A percentile compares a stretch with the other conserved stretches of the same genome.
These are phyloP conservation scores for Cataglyphis albicans DNA, from an alignment of 2,888 invertebrate species.

Conservation along the genomic window DNA sequence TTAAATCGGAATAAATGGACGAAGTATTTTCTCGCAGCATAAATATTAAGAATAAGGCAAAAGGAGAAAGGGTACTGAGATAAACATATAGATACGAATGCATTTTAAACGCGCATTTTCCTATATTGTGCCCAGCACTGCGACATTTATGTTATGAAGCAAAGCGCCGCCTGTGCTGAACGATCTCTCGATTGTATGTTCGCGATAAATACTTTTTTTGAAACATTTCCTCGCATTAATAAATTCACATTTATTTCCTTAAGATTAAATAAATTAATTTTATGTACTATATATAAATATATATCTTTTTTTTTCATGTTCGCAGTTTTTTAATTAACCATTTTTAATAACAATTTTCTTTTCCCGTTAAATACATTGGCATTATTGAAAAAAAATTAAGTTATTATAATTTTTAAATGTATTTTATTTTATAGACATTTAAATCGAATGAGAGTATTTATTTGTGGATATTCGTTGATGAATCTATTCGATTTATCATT, in stretches of 20 bases:
- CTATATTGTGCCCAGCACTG: slow-evolving; percentile 33
- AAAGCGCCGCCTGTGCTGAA: slow-evolving; percentile 27
- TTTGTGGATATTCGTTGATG: neutral
- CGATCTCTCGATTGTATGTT: slow-evolving; percentile 2
- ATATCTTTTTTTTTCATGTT: too few species aligned
- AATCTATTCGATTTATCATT: slow-evolving; percentile 15
- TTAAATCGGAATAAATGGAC: slow-evolving; percentile 40
- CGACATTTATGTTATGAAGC: slow-evolving; percentile 12
- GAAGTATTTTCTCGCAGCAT: neutral
- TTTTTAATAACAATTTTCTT: neutral
- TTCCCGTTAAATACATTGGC: neutral
- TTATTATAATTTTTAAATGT: neutral
- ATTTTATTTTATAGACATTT: neutral
- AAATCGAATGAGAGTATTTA: neutral
- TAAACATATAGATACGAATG: slow-evolving; percentile 48
- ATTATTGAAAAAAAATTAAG: neutral
- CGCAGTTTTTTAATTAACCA: neutral
- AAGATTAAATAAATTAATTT: neutral
- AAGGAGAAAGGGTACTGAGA: neutral
- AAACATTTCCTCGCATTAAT: neutral
- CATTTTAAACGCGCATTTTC: slow-evolving; percentile 33
- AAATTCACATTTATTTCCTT: neutral
- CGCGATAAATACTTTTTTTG: neutral
- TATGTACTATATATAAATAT: too few species aligned
- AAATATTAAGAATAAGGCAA: slow-evolving; percentile 30